Conservation (phyloP, 2,888 invertebrate genomes). For the Alcis repandata region DNA sequence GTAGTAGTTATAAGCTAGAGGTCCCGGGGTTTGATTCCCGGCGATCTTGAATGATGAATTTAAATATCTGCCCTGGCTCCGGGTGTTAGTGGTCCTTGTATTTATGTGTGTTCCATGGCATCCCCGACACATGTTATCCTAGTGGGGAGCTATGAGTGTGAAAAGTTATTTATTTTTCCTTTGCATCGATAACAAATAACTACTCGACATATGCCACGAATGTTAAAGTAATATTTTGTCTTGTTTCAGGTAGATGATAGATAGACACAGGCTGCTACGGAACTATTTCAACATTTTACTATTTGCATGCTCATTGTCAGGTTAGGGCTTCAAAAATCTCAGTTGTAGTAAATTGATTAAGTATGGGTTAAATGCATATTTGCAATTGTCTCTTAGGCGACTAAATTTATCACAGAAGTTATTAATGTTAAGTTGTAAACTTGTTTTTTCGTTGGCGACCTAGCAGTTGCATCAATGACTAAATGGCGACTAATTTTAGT, state of each 20-base stretch:
- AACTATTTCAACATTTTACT: conserved; percentile 46
- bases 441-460: not conserved
- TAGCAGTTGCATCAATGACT: not conserved
- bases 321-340: conserved; percentile 55
- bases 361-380: not conserved
- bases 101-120: too few relatives aligned
- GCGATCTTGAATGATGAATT: too few relatives aligned
- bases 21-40: too few relatives aligned
- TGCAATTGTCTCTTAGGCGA: not conserved
- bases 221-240: not conserved
- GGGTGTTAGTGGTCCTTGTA: too few relatives aligned
- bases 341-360: conserved; percentile 29
- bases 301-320: conserved; percentile 40
- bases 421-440: not conserved
- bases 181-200: too few relatives aligned
- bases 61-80: too few relatives aligned
- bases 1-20: too few relatives aligned
- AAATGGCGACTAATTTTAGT: too few relatives aligned
- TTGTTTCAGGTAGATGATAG: conserved; percentile 72
- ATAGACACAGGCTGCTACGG: conserved; percentile 51
- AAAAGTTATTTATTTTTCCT: too few relatives aligned
- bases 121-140: too few relatives aligned
- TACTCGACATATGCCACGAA: too few relatives aligned
- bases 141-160: too few relatives aligned
- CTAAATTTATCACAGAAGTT: not conserved